These are phyloP conservation scores for Myotis yumanensis DNA, from an alignment of 2,113 vertebrate genomes.

Conservation along the genomic window DNA sequence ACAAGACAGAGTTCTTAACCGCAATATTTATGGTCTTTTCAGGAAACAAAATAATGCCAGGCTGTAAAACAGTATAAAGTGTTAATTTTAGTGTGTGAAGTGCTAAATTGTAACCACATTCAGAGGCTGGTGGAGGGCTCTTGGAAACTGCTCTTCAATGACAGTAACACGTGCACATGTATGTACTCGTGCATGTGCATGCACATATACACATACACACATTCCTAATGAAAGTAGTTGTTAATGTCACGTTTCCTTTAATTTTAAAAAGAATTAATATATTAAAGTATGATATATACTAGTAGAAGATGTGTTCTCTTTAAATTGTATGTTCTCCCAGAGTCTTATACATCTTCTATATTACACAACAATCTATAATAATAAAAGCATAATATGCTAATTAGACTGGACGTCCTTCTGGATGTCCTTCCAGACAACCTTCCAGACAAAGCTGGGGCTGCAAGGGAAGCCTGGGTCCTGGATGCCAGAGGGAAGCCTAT, in stretches of 20 bases:
- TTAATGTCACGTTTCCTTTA: not conserved
- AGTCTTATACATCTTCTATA: not conserved
- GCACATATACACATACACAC: not conserved
- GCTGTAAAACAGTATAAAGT: not conserved
- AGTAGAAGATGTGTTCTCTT: not conserved
- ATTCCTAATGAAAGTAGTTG: not conserved
- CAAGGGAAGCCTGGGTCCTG: no score
- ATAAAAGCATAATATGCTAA: no score
- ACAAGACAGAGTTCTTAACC: not conserved
- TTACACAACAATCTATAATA: no score
- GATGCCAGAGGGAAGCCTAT: no score
- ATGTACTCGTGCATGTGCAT: no score
- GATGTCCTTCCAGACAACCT: no score
- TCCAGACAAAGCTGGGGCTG: no score
- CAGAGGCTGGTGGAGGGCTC: not conserved
- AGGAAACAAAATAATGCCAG: not conserved
- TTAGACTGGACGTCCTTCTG: no score
- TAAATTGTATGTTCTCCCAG: not conserved
- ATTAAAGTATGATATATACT: not conserved
- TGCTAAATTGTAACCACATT: not conserved
- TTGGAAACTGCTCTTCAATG: not conserved
- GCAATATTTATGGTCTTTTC: not conserved
- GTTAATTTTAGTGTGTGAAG: not conserved
- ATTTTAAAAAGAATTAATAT: slow-evolving; percentile 31
- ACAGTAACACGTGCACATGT: not conserved